Conservation (phyloP, 2,113 vertebrate species). For the Pimephales promelas region DNA sequence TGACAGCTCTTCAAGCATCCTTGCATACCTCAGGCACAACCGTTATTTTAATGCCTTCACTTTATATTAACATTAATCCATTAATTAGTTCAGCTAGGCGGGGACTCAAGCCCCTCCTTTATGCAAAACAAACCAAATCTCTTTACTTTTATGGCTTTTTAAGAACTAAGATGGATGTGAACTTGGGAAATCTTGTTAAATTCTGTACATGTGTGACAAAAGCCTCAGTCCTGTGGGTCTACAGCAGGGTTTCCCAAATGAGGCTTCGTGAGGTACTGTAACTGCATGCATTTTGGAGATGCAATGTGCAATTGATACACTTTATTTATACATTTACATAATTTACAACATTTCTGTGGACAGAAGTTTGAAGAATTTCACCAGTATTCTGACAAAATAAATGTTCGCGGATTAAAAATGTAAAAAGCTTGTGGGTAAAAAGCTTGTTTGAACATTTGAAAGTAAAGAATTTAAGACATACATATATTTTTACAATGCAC, state of each 20-base stretch:
- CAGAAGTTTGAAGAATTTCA: no score
- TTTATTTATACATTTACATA: no score
- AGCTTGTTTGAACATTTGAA: no score
- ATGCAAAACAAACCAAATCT: neutral
- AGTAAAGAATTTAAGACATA: no score
- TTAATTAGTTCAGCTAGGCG: neutral
- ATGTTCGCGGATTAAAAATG: no score
- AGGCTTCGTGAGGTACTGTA: neutral
- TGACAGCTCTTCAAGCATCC: neutral
- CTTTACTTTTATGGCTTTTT: neutral
- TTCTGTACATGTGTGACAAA: neutral
- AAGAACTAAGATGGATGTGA: neutral
- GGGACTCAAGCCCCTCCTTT: neutral
- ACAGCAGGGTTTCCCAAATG: neutral
- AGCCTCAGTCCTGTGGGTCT: neutral
- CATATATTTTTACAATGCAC: no score
- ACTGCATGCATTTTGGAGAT: neutral
- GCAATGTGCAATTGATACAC: no score
- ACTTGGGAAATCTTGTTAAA: neutral
- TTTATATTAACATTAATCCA: constrained; percentile 5
- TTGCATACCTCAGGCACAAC: neutral
- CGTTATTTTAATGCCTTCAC: neutral
- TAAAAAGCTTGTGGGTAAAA: no score
- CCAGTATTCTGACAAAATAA: no score
- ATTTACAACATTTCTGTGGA: no score